Percentiles rank a stretch among this genome's conserved stretches.
These are phyloP conservation scores for Rhyacophila evoluta DNA, from an alignment of 2,888 invertebrate genomes.

Conservation along the genomic window DNA sequence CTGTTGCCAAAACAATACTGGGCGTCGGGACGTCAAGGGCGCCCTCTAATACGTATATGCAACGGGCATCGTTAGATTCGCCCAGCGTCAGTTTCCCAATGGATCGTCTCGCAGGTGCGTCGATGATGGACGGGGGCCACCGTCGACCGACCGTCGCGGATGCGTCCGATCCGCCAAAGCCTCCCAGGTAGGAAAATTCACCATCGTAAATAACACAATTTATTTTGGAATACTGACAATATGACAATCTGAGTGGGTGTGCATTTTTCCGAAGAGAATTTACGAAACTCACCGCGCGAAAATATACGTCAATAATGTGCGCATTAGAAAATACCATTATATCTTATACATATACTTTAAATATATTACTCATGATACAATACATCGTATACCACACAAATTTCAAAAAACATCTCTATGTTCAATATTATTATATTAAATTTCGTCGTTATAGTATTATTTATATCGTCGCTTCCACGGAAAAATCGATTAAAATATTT, in stretches of 20 bases:
- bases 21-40: slow-evolving; percentile 20
- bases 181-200: background rate
- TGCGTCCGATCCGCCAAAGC: background rate
- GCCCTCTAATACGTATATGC: background rate
- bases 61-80: background rate
- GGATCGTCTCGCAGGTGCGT: background rate
- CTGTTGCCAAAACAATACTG: background rate
- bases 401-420: too few species aligned
- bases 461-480: too few species aligned
- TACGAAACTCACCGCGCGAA: background rate
- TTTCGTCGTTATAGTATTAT: too few species aligned
- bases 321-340: background rate
- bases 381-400: too few species aligned
- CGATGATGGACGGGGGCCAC: background rate
- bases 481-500: too few species aligned
- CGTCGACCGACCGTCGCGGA: background rate
- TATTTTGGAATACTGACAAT: background rate
- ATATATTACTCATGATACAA: too few species aligned
- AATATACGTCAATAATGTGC: background rate
- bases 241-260: background rate
- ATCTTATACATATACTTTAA: too few species aligned
- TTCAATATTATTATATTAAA: too few species aligned
- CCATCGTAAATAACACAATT: background rate
- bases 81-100: background rate
- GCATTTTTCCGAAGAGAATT: background rate